Base-by-base conservation (phyloP, 2,888 invertebrate species). In the Homarus gammarus region DNA sequence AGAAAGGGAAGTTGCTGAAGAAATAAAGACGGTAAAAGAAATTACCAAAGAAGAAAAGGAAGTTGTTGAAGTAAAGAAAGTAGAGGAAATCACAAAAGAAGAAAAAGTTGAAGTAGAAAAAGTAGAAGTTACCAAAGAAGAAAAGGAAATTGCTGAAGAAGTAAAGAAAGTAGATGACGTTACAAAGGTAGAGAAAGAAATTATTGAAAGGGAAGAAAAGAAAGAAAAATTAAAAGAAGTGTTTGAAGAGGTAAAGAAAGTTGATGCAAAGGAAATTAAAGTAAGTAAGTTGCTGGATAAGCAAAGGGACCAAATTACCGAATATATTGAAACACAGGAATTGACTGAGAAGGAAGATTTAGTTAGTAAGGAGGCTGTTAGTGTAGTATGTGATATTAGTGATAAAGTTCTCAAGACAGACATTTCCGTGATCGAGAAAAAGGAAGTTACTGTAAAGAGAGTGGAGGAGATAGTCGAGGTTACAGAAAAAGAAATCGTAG, bases 211-310 rank as follows among this genome's bases (percentile, higher is more conserved):
- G 64, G 33, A 33, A 36, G 33, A 22, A 2, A 75, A 83, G 18
- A 38, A 86, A 77, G 68, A 56, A 75, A 27, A 75, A 12, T 10
- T 2, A n/a, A 40, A 36, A n/a, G 83, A 72, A 40, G 70, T 31
- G 33, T 3, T 77, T 22, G 44, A 84, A 77, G 79, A 73, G 44
- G 44, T 38, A 33, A 79, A 84, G 27, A 31, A 44, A 49, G 56
- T 40, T 15, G 33, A 36, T 36, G 15, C 40, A 12, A 68, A 64
- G 64, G 49, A 97, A 0, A 97, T 97, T 95, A 97, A 97, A 93
- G 97, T 97, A 94, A 95, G 97, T 89, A 64, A 27, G 27, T 64
- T 64, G 18, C 6, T 56, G 22, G 22, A 56, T 2, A 12, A 56
- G 56, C 10, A 22, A 56, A 18, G 44, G 12, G 44, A 44, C 5